Conservation (phyloP, 1,140 invertebrate genomes). For the Aphelenchoides avenae region DNA sequence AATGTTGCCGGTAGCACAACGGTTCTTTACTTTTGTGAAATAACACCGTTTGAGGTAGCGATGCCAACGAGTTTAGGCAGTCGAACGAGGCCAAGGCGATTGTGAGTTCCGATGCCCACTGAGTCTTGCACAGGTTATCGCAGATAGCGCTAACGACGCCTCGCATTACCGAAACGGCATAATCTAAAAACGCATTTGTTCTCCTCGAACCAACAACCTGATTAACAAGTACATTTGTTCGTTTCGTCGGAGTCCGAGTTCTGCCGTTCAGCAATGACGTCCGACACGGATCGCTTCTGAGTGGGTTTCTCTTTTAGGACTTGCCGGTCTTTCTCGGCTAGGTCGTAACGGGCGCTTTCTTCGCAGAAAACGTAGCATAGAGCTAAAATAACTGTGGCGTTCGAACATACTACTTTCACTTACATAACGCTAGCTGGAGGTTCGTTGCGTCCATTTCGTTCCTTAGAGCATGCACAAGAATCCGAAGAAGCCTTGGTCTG, state of each 20-base stretch:
- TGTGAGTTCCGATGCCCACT: constrained; percentile 45
- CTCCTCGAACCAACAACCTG: too few relatives aligned
- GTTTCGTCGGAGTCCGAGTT: background rate
- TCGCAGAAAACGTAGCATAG: constrained; percentile 44
- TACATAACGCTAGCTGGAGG: too few relatives aligned
- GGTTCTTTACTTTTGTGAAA: constrained; percentile 47
- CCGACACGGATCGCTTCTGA: constrained; percentile 3
- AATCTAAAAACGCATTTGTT: constrained; percentile 14
- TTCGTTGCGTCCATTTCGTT: too few relatives aligned
- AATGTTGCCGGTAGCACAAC: background rate
- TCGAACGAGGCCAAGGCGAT: constrained; percentile 52
- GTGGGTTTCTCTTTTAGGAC: constrained; percentile 4
- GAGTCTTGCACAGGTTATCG: constrained; percentile 52
- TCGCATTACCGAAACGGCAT: constrained; percentile 33
- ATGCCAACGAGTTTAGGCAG: constrained; percentile 46
- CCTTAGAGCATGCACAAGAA: too few relatives aligned
- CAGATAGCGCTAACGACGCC: constrained; percentile 52
- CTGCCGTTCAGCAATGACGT: constrained; percentile 6
- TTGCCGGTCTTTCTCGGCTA: constrained; percentile 24
- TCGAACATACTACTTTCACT: too few relatives aligned
- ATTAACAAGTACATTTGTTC: constrained; percentile 1
- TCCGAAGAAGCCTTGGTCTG: too few relatives aligned
- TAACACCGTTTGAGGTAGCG: constrained; percentile 40
- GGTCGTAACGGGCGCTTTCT: constrained; percentile 47
- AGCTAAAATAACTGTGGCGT: too few relatives aligned